Evolutionary conservation across 1,140 invertebrate genomes (phyloP).

Genomic region (Chironomus tepperi): DNA sequence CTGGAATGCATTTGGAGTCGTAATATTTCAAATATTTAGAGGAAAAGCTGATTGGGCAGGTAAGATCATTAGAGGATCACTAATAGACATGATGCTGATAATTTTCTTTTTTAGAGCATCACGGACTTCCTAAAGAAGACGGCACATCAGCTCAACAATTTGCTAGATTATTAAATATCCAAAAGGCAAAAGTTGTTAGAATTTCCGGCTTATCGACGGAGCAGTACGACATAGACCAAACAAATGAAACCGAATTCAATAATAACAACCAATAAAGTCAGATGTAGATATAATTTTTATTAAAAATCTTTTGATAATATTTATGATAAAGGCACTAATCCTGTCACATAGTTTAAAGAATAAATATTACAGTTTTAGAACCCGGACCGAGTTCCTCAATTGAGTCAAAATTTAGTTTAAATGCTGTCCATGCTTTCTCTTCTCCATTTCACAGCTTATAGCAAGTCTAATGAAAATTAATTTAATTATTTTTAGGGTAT

Average conservation of each 20-base stretch:
- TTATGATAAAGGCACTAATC: neutral
- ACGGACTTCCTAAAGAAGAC: neutral
- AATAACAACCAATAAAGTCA: no score
- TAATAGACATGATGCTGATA: neutral
- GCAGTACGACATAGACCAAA: conserved; percentile 34
- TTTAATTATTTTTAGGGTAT: neutral
- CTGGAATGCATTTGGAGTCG: conserved; percentile 55
- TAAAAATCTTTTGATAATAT: neutral
- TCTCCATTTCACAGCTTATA: conserved; percentile 19
- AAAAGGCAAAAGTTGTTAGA: conserved; percentile 39
- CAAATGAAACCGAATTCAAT: conserved; percentile 22
- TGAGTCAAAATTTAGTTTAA: neutral
- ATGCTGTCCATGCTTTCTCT: conserved; percentile 8
- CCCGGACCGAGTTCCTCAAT: neutral
- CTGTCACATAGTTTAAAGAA: conserved; percentile 8
- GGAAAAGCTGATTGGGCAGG: conserved; percentile 53
- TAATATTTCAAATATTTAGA: conserved; percentile 46
- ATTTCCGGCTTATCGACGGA: conserved; percentile 36
- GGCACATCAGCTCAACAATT: conserved; percentile 33
- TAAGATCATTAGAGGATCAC: neutral
- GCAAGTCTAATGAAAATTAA: neutral
- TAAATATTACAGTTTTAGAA: conserved; percentile 9
- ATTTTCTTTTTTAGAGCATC: neutral
- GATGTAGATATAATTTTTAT: neutral
- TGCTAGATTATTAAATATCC: conserved; percentile 34